A percentile compares a stretch with the other conserved stretches of the same genome.
phyloP scores from a whole-genome alignment of 2,888 invertebrate genomes.

The Eupithecia inturbata region DNA sequence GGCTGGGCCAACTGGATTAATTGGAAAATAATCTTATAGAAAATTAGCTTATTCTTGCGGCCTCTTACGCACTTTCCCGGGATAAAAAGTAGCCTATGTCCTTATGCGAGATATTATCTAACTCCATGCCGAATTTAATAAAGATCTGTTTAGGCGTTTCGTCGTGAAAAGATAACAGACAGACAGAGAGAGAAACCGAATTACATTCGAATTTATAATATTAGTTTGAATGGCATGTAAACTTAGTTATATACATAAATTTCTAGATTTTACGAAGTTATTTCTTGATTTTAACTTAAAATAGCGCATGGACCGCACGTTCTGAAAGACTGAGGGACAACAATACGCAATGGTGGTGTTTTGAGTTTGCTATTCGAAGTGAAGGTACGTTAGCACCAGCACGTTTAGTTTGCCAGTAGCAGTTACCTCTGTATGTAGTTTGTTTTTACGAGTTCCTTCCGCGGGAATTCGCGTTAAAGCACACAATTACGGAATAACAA shows the following conservation, averaged over 20 bases:
- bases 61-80: too few species aligned
- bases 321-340: background rate
- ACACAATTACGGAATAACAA: constrained; percentile 23
- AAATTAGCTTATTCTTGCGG: too few species aligned
- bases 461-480: constrained; percentile 22
- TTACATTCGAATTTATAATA: background rate
- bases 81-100: background rate
- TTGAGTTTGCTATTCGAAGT: background rate
- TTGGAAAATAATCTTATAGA: background rate
- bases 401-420: background rate
- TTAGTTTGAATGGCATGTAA: too few species aligned
- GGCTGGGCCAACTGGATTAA: background rate
- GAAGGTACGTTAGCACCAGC: background rate
- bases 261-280: too few species aligned
- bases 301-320: background rate
- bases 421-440: constrained; percentile 1
- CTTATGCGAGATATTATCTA: background rate
- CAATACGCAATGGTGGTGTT: background rate
- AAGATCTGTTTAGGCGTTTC: background rate
- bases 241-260: too few species aligned
- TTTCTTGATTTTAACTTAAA: too few species aligned
- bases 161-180: background rate
- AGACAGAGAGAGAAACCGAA: background rate
- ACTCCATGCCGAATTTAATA: background rate
- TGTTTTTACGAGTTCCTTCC: constrained; percentile 2